These are phyloP conservation scores for Spicauda simplicius DNA, from an alignment of 2,888 invertebrate genomes.

Conservation along the genomic window DNA sequence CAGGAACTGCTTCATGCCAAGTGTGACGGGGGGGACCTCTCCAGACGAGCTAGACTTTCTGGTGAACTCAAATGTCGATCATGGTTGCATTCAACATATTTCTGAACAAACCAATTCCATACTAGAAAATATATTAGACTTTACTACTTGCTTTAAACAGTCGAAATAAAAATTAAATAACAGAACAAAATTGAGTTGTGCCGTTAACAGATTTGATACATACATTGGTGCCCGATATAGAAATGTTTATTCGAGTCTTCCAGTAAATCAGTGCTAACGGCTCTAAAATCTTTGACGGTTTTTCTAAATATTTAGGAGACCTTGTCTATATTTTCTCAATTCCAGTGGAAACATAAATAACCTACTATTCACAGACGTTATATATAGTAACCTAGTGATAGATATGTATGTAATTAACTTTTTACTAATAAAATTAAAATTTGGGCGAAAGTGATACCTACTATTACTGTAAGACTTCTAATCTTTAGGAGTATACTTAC, in stretches of 20 bases:
- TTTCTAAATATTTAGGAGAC: conserved; percentile 61
- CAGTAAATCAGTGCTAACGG: conserved; percentile 44
- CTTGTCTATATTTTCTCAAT: conserved; percentile 50
- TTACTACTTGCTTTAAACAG: too few species aligned
- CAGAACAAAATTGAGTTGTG: conserved; percentile 11
- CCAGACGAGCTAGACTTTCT: too few species aligned
- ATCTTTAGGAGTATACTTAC: too few species aligned
- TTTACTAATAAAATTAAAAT: neutral
- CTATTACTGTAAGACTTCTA: too few species aligned
- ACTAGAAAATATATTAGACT: too few species aligned
- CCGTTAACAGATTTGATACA: conserved; percentile 22
- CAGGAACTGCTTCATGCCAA: too few species aligned
- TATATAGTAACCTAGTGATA: conserved; percentile 9
- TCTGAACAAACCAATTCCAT: too few species aligned
- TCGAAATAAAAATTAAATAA: neutral
- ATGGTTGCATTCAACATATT: too few species aligned
- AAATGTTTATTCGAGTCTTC: conserved; percentile 41
- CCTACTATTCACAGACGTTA: conserved; percentile 47
- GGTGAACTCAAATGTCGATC: too few species aligned
- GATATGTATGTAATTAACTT: conserved; percentile 3
- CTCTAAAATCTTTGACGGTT: conserved; percentile 44
- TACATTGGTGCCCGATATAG: conserved; percentile 27
- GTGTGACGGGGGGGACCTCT: too few species aligned
- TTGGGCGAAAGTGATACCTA: too few species aligned
- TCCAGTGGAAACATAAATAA: conserved; percentile 55